Conservation (phyloP, 2,797 vertebrate species). For the Phrynocephalus guinanensis region DNA sequence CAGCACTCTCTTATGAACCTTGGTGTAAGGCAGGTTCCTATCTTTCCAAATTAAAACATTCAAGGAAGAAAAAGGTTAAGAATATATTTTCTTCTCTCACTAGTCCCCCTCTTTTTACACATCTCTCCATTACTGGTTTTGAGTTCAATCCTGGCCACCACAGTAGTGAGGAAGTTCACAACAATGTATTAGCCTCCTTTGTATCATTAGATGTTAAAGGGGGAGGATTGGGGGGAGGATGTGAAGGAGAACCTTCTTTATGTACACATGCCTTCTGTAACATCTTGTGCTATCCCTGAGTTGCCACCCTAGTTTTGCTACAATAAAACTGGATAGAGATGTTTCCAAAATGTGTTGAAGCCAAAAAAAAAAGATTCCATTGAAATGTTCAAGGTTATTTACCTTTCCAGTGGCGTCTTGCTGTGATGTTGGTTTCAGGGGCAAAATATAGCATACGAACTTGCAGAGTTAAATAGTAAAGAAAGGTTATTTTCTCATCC, state of each 20-base stretch:
- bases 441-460: background rate
- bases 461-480: background rate
- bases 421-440: background rate
- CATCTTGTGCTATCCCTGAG: background rate
- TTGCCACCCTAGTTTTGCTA: background rate
- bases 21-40: background rate
- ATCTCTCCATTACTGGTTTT: background rate
- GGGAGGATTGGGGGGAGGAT: no score
- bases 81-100: background rate
- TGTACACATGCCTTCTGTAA: no score
- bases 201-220: background rate
- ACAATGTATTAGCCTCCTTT: background rate
- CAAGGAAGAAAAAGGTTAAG: background rate
- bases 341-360: background rate
- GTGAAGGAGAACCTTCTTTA: no score
- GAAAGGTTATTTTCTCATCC: background rate
- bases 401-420: background rate
- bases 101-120: background rate
- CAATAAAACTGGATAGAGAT: background rate
- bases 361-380: background rate
- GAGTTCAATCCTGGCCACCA: background rate
- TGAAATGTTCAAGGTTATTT: background rate
- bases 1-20: background rate
- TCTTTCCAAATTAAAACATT: background rate
- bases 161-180: background rate